Conservation (phyloP, 2,113 vertebrate genomes). For the Mola mola region DNA sequence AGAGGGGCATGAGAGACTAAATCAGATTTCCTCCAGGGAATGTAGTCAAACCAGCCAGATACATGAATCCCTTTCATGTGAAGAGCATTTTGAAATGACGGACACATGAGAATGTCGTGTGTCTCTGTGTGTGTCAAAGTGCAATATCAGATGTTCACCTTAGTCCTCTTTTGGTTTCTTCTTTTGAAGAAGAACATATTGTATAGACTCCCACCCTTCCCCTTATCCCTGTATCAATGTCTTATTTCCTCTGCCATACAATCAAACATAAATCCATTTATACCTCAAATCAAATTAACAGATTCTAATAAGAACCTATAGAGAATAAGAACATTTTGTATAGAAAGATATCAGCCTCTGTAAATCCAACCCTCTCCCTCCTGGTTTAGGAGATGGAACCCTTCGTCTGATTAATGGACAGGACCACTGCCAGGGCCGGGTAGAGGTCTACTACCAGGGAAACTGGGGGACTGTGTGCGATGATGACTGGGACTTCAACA, state of each 20-base stretch:
- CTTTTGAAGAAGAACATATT: no score
- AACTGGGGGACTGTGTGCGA: slow-evolving; percentile 96
- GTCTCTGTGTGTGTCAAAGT: background rate
- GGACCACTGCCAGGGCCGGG: slow-evolving; percentile 88
- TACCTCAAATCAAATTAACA: no score
- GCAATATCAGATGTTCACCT: slow-evolving; percentile 29
- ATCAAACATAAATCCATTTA: background rate
- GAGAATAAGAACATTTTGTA: slow-evolving; percentile 7
- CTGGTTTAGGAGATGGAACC: slow-evolving; percentile 85
- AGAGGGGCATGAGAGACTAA: slow-evolving; percentile 33
- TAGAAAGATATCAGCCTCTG: background rate
- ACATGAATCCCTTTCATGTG: background rate
- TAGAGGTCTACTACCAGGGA: slow-evolving; percentile 91
- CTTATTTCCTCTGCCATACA: background rate
- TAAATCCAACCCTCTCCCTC: slow-evolving; percentile 7
- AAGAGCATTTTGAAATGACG: slow-evolving; percentile 15
- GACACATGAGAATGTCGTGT: slow-evolving; percentile 41
- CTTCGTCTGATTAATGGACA: slow-evolving; percentile 86
- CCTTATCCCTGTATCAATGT: slow-evolving; percentile 14
- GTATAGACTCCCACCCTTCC: slow-evolving; percentile 16
- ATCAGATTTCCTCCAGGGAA: background rate
- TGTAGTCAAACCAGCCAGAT: no score
- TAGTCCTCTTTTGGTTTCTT: slow-evolving; percentile 8
- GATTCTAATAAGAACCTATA: no score
- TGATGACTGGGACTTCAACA: slow-evolving; percentile 89